Conservation (phyloP, 2,797 vertebrate genomes). For the Onychomys leucogaster region DNA sequence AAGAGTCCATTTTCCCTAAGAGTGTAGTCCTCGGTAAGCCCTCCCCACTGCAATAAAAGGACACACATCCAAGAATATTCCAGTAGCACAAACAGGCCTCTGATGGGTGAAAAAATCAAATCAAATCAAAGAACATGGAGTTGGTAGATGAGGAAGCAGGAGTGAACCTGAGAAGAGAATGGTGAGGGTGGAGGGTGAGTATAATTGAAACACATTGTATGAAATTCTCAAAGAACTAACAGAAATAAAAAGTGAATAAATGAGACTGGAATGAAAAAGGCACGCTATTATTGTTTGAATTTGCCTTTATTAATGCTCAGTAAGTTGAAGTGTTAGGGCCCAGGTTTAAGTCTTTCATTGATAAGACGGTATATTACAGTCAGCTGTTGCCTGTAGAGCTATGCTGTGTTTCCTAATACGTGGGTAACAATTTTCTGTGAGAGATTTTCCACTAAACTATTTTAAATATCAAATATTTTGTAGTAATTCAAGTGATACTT, state of each 20-base stretch:
- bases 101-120: background rate
- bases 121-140: background rate
- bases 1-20: background rate
- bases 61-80: background rate
- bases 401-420: background rate
- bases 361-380: background rate
- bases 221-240: background rate
- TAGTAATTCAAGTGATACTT: background rate
- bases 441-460: conserved; percentile 6
- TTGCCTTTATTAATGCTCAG: background rate
- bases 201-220: background rate
- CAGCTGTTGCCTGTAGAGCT: background rate
- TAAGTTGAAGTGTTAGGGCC: background rate
- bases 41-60: background rate
- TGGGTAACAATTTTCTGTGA: background rate
- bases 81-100: background rate
- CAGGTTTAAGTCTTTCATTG: background rate
- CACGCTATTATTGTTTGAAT: background rate
- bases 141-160: background rate
- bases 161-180: background rate
- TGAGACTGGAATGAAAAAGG: background rate
- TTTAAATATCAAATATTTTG: conserved; percentile 17
- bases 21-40: background rate
- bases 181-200: no score
- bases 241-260: background rate